Evolutionary conservation across 2,888 invertebrate species (phyloP).

Genomic region (Charanyca ferruginea): DNA sequence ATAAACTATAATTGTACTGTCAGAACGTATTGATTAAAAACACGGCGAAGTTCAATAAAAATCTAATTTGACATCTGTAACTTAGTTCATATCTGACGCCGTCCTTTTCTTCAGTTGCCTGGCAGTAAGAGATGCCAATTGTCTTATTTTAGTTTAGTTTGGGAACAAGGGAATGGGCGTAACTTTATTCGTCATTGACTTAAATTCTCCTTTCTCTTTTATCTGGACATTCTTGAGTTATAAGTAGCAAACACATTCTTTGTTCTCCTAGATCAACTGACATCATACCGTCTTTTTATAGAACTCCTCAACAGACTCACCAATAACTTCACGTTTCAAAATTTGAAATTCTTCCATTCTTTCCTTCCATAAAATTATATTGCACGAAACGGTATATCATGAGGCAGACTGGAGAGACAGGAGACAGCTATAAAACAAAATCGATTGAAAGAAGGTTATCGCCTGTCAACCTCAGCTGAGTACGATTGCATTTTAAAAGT

Average conservation of each 20-base stretch:
- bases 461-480: slow-evolving; percentile 80
- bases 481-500: slow-evolving; percentile 66
- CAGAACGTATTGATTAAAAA: too few relatives aligned
- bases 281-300: background rate
- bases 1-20: too few relatives aligned
- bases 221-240: too few relatives aligned
- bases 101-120: too few relatives aligned
- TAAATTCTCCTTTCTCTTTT: too few relatives aligned
- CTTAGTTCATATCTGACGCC: too few relatives aligned
- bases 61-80: too few relatives aligned
- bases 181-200: too few relatives aligned
- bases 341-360: slow-evolving; percentile 25
- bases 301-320: background rate
- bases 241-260: background rate
- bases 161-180: too few relatives aligned
- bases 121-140: too few relatives aligned
- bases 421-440: slow-evolving; percentile 52
- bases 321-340: slow-evolving; percentile 22
- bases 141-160: too few relatives aligned
- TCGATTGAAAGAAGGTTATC: slow-evolving; percentile 70
- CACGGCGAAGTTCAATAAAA: too few relatives aligned
- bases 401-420: slow-evolving; percentile 31
- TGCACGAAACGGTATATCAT: slow-evolving; percentile 37
- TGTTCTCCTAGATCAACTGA: background rate
- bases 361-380: slow-evolving; percentile 34